A percentile compares a stretch with the other conserved stretches of the same genome.
Evolutionary conservation across 1,140 invertebrate species (phyloP).

Genomic region (Adelges cooleyi): DNA sequence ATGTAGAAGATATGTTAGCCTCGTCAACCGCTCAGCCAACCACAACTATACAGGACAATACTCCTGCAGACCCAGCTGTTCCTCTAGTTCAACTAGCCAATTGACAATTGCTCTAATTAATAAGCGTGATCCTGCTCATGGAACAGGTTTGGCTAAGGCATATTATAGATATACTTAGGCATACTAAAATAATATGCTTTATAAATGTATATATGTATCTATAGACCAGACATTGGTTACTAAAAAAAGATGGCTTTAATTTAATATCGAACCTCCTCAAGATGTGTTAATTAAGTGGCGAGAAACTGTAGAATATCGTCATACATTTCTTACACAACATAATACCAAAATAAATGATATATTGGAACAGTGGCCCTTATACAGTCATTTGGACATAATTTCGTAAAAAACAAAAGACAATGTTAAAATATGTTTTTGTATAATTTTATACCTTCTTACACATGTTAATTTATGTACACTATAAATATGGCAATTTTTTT

Average conservation of each 20-base stretch:
- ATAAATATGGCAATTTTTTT: not conserved
- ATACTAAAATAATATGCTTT: no score
- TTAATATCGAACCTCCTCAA: not conserved
- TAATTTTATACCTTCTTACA: no score
- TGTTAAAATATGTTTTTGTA: not conserved
- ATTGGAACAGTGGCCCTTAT: not conserved
- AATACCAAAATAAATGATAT: not conserved
- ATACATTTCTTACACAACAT: not conserved
- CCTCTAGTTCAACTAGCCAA: no score
- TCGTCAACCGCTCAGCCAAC: no score
- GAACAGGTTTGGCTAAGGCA: no score
- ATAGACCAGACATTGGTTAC: not conserved
- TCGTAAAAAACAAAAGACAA: not conserved
- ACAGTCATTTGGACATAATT: not conserved
- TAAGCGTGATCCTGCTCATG: no score
- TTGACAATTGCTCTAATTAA: no score
- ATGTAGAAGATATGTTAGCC: no score
- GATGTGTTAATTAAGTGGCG: not conserved
- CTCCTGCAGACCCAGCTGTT: no score
- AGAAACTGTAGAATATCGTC: not conserved
- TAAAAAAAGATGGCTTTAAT: not conserved
- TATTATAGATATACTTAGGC: no score
- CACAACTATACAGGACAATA: no score
- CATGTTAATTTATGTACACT: no score
- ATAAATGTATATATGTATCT: not conserved